These are phyloP conservation scores for Cataglyphis altisquamis DNA, from an alignment of 2,888 invertebrate genomes.

Conservation along the genomic window DNA sequence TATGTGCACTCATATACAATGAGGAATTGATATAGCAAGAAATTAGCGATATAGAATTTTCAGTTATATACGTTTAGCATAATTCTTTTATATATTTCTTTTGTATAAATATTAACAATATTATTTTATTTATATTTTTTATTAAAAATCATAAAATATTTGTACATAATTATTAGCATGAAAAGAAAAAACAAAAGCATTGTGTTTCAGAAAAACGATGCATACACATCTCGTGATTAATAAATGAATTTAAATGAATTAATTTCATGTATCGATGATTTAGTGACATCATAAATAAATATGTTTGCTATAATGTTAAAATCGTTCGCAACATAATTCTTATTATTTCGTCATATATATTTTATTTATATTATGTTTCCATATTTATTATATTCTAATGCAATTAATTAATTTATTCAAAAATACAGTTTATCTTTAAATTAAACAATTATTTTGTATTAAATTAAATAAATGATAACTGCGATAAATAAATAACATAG, in stretches of 20 bases:
- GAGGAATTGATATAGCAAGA: background rate
- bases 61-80: background rate
- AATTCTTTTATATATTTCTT: background rate
- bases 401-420: background rate
- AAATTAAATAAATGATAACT: background rate
- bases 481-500: background rate
- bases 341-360: background rate
- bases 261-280: background rate
- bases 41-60: background rate
- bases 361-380: background rate
- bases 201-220: conserved; percentile 1
- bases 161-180: background rate
- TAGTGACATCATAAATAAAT: background rate
- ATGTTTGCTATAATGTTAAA: background rate
- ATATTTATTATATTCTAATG: background rate
- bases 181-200: background rate
- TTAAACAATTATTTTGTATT: background rate
- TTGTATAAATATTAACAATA: background rate
- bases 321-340: conserved; percentile 10
- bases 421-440: background rate
- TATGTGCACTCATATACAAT: background rate
- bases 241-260: conserved; percentile 14
- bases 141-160: conserved; percentile 2
- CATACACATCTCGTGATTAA: conserved; percentile 15
- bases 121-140: background rate